Conservation (phyloP, 2,113 vertebrate genomes). For the Himantopus leucocephalus region DNA sequence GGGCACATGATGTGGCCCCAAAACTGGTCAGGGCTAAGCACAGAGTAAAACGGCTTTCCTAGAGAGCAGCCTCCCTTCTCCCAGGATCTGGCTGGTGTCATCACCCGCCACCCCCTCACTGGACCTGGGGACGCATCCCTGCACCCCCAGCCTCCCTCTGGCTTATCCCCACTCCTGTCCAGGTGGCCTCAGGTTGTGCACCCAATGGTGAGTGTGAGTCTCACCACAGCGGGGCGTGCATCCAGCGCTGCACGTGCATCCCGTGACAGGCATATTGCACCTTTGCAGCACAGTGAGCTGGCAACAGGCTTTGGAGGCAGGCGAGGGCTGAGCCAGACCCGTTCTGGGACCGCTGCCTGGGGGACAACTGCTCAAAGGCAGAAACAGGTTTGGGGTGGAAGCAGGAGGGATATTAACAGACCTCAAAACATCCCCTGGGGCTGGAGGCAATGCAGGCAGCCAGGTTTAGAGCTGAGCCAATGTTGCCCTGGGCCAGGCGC, state of each 20-base stretch:
- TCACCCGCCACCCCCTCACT: accelerated
- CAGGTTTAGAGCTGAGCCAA: not conserved
- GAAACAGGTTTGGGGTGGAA: not conserved
- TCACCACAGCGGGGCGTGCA: accelerated
- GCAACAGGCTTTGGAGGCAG: not conserved
- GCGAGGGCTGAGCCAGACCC: not conserved
- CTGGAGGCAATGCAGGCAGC: not conserved
- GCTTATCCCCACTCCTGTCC: not conserved
- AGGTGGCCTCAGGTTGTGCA: too few relatives aligned
- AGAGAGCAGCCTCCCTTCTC: not conserved
- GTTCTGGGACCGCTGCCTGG: not conserved
- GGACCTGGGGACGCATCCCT: not conserved
- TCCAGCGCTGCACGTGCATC: accelerated
- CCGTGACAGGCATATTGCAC: accelerated
- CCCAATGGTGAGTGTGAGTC: accelerated
- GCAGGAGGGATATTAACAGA: not conserved
- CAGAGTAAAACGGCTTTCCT: not conserved
- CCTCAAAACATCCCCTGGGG: not conserved
- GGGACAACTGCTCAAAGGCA: not conserved
- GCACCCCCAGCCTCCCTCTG: not conserved
- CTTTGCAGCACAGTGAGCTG: not conserved
- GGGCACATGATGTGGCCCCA: not conserved
- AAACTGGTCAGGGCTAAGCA: not conserved
- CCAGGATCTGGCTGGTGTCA: not conserved
- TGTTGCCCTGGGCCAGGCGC: accelerated